Conservation (phyloP, 2,888 invertebrate genomes). For the Panorpa germanica region DNA sequence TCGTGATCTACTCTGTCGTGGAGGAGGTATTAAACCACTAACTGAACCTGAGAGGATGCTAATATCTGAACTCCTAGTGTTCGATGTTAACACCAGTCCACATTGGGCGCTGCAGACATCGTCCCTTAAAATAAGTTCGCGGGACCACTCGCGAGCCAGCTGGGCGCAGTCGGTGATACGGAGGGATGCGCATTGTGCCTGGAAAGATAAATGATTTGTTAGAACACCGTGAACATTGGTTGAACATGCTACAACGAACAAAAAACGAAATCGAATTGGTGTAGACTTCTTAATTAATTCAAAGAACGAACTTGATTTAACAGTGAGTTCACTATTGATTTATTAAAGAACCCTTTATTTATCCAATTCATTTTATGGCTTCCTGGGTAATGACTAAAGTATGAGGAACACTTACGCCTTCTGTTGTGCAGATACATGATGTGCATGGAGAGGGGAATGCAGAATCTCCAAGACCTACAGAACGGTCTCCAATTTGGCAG, state of each 20-base stretch:
- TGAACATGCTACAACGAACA: slow-evolving; percentile 1
- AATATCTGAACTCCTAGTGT: slow-evolving; percentile 16
- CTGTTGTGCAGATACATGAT: slow-evolving; percentile 67
- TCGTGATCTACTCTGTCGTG: slow-evolving; percentile 24
- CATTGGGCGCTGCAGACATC: slow-evolving; percentile 86
- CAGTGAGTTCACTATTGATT: too few species aligned
- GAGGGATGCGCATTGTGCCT: slow-evolving; percentile 79
- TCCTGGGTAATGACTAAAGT: too few species aligned
- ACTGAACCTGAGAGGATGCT: slow-evolving; percentile 13
- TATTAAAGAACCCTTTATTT: too few species aligned
- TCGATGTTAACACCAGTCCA: slow-evolving; percentile 39
- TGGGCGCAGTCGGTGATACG: slow-evolving; percentile 76
- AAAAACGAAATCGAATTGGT: not conserved
- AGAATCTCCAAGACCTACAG: slow-evolving; percentile 61
- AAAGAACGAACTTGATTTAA: too few species aligned
- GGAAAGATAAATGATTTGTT: slow-evolving; percentile 16
- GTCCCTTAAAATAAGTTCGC: slow-evolving; percentile 63
- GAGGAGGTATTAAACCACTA: slow-evolving; percentile 18
- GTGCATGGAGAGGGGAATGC: slow-evolving; percentile 84
- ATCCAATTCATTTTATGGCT: too few species aligned
- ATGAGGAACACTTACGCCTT: slow-evolving; percentile 48
- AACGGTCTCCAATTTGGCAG: slow-evolving; percentile 63
- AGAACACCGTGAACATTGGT: not conserved
- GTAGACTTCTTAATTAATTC: slow-evolving; percentile 2
- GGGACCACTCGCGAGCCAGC: slow-evolving; percentile 63